Evolutionary conservation across 2,888 invertebrate genomes (phyloP).

Genomic region (Pollenia amentaria): DNA sequence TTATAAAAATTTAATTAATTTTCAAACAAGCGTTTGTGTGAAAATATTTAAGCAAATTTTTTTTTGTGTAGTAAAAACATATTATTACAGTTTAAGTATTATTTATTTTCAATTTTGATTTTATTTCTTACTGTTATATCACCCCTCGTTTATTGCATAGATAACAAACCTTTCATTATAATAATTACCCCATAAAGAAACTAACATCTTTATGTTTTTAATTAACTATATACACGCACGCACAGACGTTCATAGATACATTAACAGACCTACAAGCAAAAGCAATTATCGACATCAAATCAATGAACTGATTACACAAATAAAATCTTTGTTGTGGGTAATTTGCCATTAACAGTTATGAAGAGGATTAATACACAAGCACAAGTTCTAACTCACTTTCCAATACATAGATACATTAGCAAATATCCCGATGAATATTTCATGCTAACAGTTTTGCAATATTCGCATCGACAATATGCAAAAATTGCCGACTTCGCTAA

Average conservation of each 20-base stretch:
- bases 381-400: not conserved
- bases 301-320: conserved; percentile 50
- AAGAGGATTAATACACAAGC: not conserved
- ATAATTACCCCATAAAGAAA: conserved; percentile 16
- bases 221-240: conserved; percentile 4
- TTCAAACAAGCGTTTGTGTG: too few relatives aligned
- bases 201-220: conserved; percentile 1
- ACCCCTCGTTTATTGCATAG: not conserved
- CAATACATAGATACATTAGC: not conserved
- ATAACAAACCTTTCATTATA: conserved; percentile 25
- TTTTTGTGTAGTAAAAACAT: too few relatives aligned
- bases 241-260: not conserved
- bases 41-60: too few relatives aligned
- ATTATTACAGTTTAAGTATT: too few relatives aligned
- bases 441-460: not conserved
- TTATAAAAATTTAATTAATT: too few relatives aligned
- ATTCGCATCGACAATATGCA: too few relatives aligned
- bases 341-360: conserved; percentile 32
- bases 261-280: not conserved
- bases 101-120: too few relatives aligned
- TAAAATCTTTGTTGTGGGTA: conserved; percentile 12
- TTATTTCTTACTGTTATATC: not conserved
- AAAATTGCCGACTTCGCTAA: too few relatives aligned
- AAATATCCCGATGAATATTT: not conserved
- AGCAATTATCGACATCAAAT: conserved; percentile 51